Evolutionary conservation across 2,888 invertebrate species (phyloP).

Genomic region (Volucella inanis): DNA sequence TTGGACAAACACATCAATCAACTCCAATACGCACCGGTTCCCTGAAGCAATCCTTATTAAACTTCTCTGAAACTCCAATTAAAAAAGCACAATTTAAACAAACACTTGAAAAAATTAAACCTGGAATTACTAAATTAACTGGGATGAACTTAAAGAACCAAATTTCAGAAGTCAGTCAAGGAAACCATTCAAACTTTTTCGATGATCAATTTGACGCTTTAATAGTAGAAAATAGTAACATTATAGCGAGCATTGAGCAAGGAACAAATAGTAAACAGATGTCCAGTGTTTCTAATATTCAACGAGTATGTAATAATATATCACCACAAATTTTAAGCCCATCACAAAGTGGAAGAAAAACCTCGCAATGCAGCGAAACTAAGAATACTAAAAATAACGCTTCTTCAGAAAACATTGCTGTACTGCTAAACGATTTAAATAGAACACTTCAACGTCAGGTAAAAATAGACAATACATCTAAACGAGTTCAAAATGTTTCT

Average conservation of each 20-base stretch:
- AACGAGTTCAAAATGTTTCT: too few species aligned
- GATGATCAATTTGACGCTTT: conserved; percentile 76
- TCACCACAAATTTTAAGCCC: neutral
- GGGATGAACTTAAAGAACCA: too few species aligned
- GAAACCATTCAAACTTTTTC: conserved; percentile 59
- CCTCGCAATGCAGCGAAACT: too few species aligned
- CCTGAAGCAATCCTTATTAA: conserved; percentile 22
- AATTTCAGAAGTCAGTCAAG: neutral
- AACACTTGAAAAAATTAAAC: neutral
- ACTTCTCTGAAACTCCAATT: conserved; percentile 46
- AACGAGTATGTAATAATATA: neutral
- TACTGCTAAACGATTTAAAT: too few species aligned
- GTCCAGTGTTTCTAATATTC: neutral
- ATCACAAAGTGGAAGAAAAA: too few species aligned
- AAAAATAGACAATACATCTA: too few species aligned
- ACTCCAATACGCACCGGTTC: conserved; percentile 76
- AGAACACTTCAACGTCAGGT: too few species aligned
- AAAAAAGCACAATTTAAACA: neutral
- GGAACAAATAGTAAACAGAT: neutral
- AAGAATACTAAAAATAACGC: neutral
- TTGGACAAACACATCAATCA: conserved; percentile 73
- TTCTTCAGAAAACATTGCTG: conserved; percentile 2
- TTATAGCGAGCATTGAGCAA: conserved; percentile 57
- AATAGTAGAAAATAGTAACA: conserved; percentile 59
- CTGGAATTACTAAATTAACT: neutral